These are phyloP conservation scores for Neogale vison DNA, from an alignment of 2,113 vertebrate genomes.

Conservation along the genomic window DNA sequence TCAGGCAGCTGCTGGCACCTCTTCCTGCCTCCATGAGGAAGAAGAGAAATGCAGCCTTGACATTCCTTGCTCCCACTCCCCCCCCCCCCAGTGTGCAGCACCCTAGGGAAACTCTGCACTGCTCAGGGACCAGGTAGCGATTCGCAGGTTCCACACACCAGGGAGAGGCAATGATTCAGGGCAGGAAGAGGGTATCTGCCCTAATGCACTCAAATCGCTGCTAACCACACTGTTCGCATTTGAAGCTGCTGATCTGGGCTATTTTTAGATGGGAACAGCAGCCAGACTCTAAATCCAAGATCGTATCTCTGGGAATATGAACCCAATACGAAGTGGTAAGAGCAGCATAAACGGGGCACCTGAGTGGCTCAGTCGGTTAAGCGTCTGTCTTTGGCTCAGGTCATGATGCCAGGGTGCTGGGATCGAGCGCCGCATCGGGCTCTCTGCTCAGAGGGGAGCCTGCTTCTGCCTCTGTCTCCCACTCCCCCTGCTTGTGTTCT, in stretches of 20 bases:
- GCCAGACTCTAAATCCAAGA: constrained; percentile 34
- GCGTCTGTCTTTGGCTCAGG: no score
- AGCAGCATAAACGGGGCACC: neutral
- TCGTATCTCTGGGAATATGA: neutral
- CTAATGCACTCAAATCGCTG: neutral
- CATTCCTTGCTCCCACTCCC: neutral
- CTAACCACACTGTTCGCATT: neutral
- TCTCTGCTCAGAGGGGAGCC: no score
- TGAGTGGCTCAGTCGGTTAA: no score
- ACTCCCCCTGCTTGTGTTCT: no score
- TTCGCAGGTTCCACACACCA: rapidly evolving
- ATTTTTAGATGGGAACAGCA: constrained; percentile 59
- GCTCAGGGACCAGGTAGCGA: constrained; percentile 34
- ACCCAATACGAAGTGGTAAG: neutral
- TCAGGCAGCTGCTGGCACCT: constrained; percentile 16
- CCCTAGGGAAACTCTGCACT: neutral
- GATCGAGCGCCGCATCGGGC: no score
- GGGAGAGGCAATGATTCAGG: neutral
- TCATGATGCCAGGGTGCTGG: no score
- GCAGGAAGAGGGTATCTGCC: neutral
- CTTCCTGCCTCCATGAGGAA: neutral
- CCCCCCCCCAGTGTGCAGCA: neutral
- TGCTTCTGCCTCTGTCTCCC: no score
- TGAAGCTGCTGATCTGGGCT: constrained; percentile 42
- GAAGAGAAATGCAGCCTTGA: neutral